Base-by-base conservation (phyloP, 2,797 vertebrate species). In the Acanthurus lineatus region DNA sequence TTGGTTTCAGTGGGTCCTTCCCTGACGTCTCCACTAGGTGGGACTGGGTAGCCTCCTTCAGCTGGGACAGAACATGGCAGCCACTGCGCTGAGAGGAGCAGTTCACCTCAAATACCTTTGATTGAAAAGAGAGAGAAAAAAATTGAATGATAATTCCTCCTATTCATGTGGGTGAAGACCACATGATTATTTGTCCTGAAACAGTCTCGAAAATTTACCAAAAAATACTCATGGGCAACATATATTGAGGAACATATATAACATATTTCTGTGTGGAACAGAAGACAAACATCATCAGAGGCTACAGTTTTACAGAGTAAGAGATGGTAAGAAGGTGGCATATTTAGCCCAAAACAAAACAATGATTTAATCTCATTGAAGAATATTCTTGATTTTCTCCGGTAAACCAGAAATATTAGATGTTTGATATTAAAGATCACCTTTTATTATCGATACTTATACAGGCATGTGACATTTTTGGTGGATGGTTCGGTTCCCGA, bases 71-170 rank as follows among this genome's bases (percentile, higher is more conserved):
- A 54, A 99, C 95, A 48, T 97, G 95, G 42, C 94, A 95, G 6
- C 98, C 97, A 5, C 92, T 96, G 49, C 98, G 97, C 89, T 96
- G 97, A 45, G 96, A 97, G 19, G 98, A 99, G 52, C 96, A 96
- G 83, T 99, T 99, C 65, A 99, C 97, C 93, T 99, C 98, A 91
- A 99, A 98, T 74, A 99, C 96, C 97, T 94, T 76, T 95, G 35
- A 15, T 81, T 62, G 17, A 22, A 28, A 40, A 53, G 20, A 9
- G 17, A 48, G 42, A 60, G 0, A 1, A 12, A 3, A 17, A 44
- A 56, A 15, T 0, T 8, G 28, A 54, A 35, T 3, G 16, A 56
- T 0, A 4, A 44, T 28, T 52, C 0, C 1, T 48, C 40, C 11
- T 9, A 42, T 42, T 42, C 11, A 11, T 11, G 9, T 2, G 10